phyloP scores from a whole-genome alignment of 1,140 invertebrate species.

The Lepidurus packardi region DNA sequence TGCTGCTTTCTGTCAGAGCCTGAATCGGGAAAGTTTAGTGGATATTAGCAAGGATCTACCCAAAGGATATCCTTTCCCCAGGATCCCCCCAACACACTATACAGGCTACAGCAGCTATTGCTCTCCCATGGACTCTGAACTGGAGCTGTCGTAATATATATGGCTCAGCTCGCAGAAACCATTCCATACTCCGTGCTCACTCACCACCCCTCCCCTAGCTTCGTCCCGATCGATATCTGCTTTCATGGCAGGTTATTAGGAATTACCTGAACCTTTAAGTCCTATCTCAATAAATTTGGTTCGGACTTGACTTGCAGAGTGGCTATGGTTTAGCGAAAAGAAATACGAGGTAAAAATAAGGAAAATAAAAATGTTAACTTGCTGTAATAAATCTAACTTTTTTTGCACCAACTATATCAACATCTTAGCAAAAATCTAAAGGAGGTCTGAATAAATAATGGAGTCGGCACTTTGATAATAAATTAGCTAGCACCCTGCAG shows the following conservation, averaged over 20 bases:
- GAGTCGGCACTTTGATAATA: background rate
- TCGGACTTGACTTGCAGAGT: background rate
- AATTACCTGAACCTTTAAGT: conserved; percentile 1
- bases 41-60: background rate
- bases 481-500: background rate
- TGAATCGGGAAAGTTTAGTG: background rate
- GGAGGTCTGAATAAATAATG: conserved; percentile 15
- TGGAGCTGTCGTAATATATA: conserved; percentile 6
- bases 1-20: background rate
- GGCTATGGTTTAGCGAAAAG: background rate
- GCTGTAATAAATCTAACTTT: background rate
- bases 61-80: background rate
- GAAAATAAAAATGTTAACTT: background rate
- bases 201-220: background rate
- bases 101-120: background rate
- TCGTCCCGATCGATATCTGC: background rate
- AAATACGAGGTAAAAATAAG: background rate
- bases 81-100: background rate
- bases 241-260: conserved; percentile 15
- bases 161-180: background rate
- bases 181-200: background rate
- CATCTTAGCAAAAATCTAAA: conserved; percentile 7
- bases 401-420: background rate
- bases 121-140: background rate
- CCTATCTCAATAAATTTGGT: conserved; percentile 6